Evolutionary conservation across 2,113 vertebrate species (phyloP).

Genomic region (Tursiops truncatus): DNA sequence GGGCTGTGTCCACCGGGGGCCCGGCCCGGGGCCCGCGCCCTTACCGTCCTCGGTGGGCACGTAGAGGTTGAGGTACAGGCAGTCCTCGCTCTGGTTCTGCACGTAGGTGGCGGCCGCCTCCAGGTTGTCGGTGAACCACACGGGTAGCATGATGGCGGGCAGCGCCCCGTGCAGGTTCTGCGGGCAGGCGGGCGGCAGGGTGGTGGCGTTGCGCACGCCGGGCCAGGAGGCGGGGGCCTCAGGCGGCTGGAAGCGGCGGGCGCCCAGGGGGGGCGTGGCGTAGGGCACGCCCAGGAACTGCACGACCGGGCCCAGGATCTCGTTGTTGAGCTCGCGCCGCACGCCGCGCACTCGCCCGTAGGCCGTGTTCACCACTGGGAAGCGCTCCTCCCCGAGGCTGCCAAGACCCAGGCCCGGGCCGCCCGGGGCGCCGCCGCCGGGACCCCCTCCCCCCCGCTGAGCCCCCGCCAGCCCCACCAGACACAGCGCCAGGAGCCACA

Average conservation of each 20-base stretch:
- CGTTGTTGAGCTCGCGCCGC: conserved; percentile 93
- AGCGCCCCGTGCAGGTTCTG: conserved; percentile 94
- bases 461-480: conserved; percentile 73
- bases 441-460: conserved; percentile 66
- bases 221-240: conserved; percentile 94
- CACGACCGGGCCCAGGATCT: conserved; percentile 94
- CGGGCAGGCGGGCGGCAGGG: conserved; percentile 93
- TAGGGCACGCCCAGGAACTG: conserved; percentile 94
- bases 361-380: conserved; percentile 91
- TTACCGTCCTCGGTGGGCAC: conserved; percentile 96
- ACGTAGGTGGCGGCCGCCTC: conserved; percentile 93
- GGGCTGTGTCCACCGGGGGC: conserved; percentile 37
- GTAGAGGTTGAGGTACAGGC: conserved; percentile 95
- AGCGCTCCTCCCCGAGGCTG: conserved; percentile 85
- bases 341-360: conserved; percentile 92
- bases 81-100: conserved; percentile 96
- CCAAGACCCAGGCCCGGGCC: conserved; percentile 76
- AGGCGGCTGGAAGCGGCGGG: conserved; percentile 92
- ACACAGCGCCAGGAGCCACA: conserved; percentile 83
- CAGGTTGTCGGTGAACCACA: conserved; percentile 96
- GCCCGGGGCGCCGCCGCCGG: conserved; percentile 66
- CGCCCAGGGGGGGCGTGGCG: conserved; percentile 92
- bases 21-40: conserved; percentile 69
- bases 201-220: conserved; percentile 92
- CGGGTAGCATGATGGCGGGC: conserved; percentile 94